Percentiles rank a stretch among this genome's conserved stretches.
phyloP scores from a whole-genome alignment of 2,113 vertebrate species.

The Alethe diademata region DNA sequence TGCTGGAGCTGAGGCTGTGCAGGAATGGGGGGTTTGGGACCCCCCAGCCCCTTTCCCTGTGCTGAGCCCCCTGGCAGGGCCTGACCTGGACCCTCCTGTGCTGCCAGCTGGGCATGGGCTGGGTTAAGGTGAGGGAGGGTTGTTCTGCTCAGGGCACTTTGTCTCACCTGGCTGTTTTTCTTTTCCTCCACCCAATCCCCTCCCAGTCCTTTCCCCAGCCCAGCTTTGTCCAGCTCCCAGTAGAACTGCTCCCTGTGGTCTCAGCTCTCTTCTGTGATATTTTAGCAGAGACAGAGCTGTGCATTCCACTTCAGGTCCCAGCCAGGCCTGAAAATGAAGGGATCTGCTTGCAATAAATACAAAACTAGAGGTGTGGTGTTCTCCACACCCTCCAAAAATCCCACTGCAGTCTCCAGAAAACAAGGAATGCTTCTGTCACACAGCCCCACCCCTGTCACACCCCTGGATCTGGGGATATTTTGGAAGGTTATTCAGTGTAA shows the following conservation, averaged over 20 bases:
- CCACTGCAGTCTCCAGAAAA: not conserved
- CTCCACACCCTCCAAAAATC: not conserved
- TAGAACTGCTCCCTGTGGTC: not conserved
- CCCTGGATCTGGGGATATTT: not conserved
- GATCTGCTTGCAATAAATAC: not conserved
- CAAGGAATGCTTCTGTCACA: not conserved
- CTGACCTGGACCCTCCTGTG: not conserved
- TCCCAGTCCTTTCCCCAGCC: not conserved
- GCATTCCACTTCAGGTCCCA: not conserved
- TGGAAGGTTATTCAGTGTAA: not conserved
- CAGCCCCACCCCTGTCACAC: no score
- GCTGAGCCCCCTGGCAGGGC: not conserved
- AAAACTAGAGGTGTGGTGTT: not conserved
- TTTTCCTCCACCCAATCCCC: not conserved
- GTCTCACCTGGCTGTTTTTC: not conserved
- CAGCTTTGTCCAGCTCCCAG: not conserved
- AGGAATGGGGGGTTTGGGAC: not conserved
- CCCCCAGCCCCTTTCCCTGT: not conserved
- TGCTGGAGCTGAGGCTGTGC: not conserved
- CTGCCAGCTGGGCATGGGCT: not conserved
- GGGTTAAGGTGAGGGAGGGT: rapidly evolving
- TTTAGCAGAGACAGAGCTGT: not conserved
- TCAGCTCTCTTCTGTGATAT: not conserved
- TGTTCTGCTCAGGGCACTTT: not conserved
- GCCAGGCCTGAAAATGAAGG: not conserved